A percentile compares a stretch with the other conserved stretches of the same genome.
phyloP scores from a whole-genome alignment of 2,797 vertebrate genomes.

The Dendrocincla fuliginosa region DNA sequence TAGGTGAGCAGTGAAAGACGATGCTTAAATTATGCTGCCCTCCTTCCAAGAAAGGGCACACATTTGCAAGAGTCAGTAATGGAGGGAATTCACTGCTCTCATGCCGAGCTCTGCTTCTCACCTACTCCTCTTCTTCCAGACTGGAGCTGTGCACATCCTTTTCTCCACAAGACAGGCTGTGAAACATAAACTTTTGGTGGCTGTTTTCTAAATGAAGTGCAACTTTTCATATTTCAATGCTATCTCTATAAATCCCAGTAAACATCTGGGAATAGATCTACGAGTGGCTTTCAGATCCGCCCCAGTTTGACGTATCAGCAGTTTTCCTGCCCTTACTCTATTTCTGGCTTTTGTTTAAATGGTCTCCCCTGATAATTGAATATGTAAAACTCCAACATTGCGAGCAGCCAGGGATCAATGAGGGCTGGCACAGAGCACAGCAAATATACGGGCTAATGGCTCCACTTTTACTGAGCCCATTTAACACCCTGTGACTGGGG shows the following conservation, averaged over 20 bases:
- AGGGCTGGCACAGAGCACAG: neutral
- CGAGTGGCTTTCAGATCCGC: neutral
- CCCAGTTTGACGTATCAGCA: neutral
- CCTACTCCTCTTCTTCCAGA: neutral
- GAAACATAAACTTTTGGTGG: neutral
- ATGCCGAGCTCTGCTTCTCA: neutral
- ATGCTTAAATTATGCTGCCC: neutral
- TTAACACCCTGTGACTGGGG: neutral
- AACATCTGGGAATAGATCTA: neutral
- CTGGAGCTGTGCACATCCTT: neutral
- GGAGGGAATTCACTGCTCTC: neutral
- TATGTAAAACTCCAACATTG: constrained; percentile 6
- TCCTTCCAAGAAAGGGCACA: neutral
- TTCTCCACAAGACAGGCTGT: neutral
- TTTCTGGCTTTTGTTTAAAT: neutral
- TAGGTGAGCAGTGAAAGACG: neutral
- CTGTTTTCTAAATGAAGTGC: neutral
- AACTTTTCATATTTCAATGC: neutral
- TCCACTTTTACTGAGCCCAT: neutral
- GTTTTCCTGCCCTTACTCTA: neutral
- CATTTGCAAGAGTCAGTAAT: neutral
- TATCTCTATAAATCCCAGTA: neutral
- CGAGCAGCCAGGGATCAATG: constrained; percentile 4
- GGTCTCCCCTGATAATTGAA: neutral
- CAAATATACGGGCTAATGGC: neutral